A percentile compares a stretch with the other conserved stretches of the same genome.
phyloP scores from a whole-genome alignment of 2,888 invertebrate genomes.

The Philereme transversata region DNA sequence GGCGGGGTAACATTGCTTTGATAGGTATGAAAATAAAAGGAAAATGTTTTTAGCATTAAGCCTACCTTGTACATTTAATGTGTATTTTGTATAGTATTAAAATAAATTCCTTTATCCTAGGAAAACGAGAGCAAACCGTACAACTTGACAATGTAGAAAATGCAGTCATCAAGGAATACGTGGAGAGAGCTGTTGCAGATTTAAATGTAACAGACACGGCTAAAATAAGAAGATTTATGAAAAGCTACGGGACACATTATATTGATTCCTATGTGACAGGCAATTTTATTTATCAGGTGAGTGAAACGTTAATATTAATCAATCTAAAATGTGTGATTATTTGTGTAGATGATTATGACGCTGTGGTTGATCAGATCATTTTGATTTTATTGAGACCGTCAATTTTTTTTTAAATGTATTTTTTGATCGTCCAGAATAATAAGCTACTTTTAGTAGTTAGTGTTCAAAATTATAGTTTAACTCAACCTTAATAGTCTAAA shows the following conservation, averaged over 20 bases:
- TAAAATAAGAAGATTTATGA: constrained; percentile 90
- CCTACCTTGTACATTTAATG: no score
- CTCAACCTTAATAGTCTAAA: no score
- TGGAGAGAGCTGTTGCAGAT: constrained; percentile 85
- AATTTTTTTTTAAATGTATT: no score
- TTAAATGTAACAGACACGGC: constrained; percentile 87
- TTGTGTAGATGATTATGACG: neutral
- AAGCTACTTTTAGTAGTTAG: no score
- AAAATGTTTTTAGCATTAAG: no score
- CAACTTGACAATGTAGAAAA: constrained; percentile 84
- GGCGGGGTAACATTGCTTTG: no score
- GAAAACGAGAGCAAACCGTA: constrained; percentile 87
- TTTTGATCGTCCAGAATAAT: no score
- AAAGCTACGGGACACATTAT: constrained; percentile 93
- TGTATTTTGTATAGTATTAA: no score
- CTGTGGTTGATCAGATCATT: neutral
- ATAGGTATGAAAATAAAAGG: no score
- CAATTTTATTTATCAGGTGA: constrained; percentile 94
- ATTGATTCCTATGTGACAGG: constrained; percentile 94
- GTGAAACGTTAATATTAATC: constrained; percentile 21
- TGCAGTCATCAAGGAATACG: constrained; percentile 86
- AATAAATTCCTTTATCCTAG: constrained; percentile 4
- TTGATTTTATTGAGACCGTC: neutral
- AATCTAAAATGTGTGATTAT: neutral
- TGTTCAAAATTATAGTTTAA: no score